These are phyloP conservation scores for Toxonevra muliebris DNA, from an alignment of 2,888 invertebrate species.

Conservation along the genomic window DNA sequence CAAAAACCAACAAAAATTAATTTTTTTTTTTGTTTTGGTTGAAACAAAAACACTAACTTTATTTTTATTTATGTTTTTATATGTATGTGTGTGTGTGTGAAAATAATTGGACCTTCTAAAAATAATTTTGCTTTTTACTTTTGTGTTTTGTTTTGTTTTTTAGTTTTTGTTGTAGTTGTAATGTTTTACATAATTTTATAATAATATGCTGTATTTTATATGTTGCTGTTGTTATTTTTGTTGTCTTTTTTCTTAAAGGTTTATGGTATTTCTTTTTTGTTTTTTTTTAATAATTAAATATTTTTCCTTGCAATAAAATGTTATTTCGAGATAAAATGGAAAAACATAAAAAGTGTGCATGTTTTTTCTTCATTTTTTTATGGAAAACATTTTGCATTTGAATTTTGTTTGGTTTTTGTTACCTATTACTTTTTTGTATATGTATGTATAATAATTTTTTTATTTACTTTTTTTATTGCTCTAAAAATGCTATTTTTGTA, in stretches of 20 bases:
- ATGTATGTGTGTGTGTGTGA: constrained; percentile 29
- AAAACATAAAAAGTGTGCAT: constrained; percentile 4
- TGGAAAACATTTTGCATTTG: constrained; percentile 8
- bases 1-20: constrained; percentile 40
- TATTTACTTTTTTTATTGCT: constrained; percentile 40
- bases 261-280: neutral
- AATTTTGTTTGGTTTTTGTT: constrained; percentile 2
- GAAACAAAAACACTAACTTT: constrained; percentile 27
- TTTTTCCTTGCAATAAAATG: constrained; percentile 1
- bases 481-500: constrained; percentile 41
- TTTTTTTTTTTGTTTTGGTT: constrained; percentile 17
- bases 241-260: neutral
- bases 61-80: constrained; percentile 28
- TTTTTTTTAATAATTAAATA: neutral
- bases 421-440: constrained; percentile 21
- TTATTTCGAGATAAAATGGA: constrained; percentile 6
- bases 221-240: neutral
- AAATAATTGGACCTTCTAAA: constrained; percentile 13
- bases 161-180: neutral
- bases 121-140: constrained; percentile 26
- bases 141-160: constrained; percentile 20
- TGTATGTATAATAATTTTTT: constrained; percentile 30
- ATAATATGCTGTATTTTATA: neutral
- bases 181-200: neutral
- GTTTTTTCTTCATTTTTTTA: constrained; percentile 23